Base-by-base conservation (phyloP, 2,888 invertebrate species). In the Teleiodes luculella region DNA sequence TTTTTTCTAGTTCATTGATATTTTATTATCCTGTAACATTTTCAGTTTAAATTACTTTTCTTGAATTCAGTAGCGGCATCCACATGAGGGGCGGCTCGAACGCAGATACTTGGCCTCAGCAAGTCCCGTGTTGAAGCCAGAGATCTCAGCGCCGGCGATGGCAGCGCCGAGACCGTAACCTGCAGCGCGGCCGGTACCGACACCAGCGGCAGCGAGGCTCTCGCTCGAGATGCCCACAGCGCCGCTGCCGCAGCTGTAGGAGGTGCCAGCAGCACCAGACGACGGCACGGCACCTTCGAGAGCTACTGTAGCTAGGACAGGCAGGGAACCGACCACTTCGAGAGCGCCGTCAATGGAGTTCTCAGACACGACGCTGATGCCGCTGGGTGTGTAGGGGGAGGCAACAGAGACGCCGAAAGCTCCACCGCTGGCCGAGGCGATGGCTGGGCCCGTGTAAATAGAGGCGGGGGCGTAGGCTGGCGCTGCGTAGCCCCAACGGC, bases 371-470 rank as follows among this genome's bases (percentile, higher is more conserved):
- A 72, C 65, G 2, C 63, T 59, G 3, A 78, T 62, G 3, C 79
- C 79, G 10, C 62, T 66, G 0, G 79, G 78, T 3, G 71, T 60
- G 10, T 74, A 67, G 0, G 74, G 73, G 0, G 76, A 76, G 0
- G 55, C 5, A 36, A 72, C 72, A 10, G 70, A 67, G 6, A 73
- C 65, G 0, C 51, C 28, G 10, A 74, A 58, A 3, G 63, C 59
- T 3, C 72, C 72, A 0, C 71, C 68, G 46, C 61, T 67, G 14
- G 61, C 31, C 0, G 67, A 59, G 0, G 59, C 57, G 28, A 35
- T 31, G 4, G 20, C 18, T 8, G 46, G 37, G 35, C 28, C 36
- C 24, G 36, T n/a, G 51, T 41, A 31, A 18, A 10, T 24, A 28
- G 30, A 10, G 20, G 16, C 10, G 16, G 28, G 11, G 7, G 37